Base-by-base conservation (phyloP, 2,888 invertebrate species). In the Philopedon plagiatum region DNA sequence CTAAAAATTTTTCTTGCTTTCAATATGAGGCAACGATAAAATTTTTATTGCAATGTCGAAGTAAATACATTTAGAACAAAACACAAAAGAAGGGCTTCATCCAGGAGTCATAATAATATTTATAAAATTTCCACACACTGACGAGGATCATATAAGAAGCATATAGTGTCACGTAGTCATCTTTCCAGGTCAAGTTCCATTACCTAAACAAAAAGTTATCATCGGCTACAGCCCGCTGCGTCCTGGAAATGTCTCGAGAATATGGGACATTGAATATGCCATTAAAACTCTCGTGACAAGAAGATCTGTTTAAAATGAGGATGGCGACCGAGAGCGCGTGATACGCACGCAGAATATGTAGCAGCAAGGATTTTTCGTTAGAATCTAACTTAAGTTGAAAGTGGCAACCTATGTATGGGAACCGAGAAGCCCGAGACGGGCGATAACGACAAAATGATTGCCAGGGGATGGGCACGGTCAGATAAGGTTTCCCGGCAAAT, bases 371-470 rank as follows among this genome's bases (percentile, higher is more conserved):
- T 64, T 70, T 70, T 70, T 57, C 57, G 18, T 39, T 9, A 37
- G 57, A 60, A 41, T 49, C 39, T 23, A 62, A 64, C 60, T 60
- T 60, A 63, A 71, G 71, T 70, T 61, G 56, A 69, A 69, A 69
- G 62, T 62, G 61, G 69, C 65, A 72, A 75, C 73, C 74, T 74
- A 65, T 71, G 76, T 76, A 74, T 76, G 76, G 71, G 67, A 73
- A 77, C 76, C 78, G 72, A 75, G 72, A 71, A 64, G 46, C 26
- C 76, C 61, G 75, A 77, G 78, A 75, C 76, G 73, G 51, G 76
- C 75, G 80, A 80, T 80, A 80, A 80, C 79, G 79, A 79, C 78
- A 72, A 76, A 78, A 78, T 79, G 80, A 80, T 80, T 80, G 78
- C 80, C 77, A 75, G 49, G 80, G 78, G 79, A 80, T 80, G 78